Evolutionary conservation across 2,113 vertebrate species (phyloP).

Genomic region (Forbesichthys agassizii): DNA sequence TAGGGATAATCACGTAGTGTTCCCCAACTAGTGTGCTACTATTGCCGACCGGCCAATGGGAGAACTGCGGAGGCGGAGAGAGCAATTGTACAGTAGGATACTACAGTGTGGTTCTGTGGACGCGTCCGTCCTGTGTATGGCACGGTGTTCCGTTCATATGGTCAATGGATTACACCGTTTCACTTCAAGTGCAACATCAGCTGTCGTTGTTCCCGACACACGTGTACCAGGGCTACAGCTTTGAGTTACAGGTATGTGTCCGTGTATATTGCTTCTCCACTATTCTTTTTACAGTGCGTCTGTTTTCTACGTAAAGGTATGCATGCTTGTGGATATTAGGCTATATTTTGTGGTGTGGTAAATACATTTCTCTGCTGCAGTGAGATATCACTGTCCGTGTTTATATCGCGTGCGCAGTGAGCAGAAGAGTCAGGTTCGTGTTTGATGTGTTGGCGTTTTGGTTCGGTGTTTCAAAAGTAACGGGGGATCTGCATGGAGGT

Average conservation of each 20-base stretch:
- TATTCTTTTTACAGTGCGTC: no score
- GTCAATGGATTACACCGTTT: conserved; percentile 80
- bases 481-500: no score
- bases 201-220: conserved; percentile 72
- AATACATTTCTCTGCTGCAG: no score
- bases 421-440: no score
- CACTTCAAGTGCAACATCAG: conserved; percentile 78
- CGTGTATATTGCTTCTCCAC: not conserved
- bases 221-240: conserved; percentile 68
- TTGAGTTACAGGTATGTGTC: conserved; percentile 78
- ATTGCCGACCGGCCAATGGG: conserved; percentile 67
- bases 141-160: conserved; percentile 40
- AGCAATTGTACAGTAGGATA: conserved; percentile 37
- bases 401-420: no score
- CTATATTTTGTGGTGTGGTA: no score
- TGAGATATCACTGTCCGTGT: no score
- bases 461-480: no score
- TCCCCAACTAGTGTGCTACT: conserved; percentile 25
- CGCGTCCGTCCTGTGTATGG: conserved; percentile 37
- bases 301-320: no score
- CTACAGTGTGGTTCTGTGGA: conserved; percentile 50
- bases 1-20: not conserved
- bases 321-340: no score
- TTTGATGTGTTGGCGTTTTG: no score
- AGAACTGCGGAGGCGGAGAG: conserved; percentile 69